A percentile compares a stretch with the other conserved stretches of the same genome.
Conservation (phyloP, 1,140 invertebrate genomes). For the Lethrus apterus region DNA sequence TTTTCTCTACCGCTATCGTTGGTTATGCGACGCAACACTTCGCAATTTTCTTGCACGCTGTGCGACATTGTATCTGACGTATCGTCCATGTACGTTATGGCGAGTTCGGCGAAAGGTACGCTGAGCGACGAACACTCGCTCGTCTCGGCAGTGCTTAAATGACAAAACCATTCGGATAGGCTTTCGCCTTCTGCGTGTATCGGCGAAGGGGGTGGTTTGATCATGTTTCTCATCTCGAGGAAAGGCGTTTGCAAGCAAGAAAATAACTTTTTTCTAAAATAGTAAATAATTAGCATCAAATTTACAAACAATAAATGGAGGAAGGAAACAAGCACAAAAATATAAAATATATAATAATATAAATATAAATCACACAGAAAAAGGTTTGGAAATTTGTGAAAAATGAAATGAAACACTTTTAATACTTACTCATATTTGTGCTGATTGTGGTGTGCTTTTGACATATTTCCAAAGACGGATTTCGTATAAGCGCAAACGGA, state of each 20-base stretch:
- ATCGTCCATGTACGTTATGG: constrained; percentile 40
- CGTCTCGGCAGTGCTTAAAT: constrained; percentile 19
- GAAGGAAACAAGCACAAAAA: too few species aligned
- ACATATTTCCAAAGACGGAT: constrained; percentile 51
- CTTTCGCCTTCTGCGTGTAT: constrained; percentile 36
- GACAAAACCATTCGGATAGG: constrained; percentile 39
- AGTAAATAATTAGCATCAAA: constrained; percentile 13
- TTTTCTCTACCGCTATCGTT: constrained; percentile 19
- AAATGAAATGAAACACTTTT: too few species aligned
- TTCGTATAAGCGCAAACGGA: constrained; percentile 54
- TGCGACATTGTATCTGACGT: constrained; percentile 31
- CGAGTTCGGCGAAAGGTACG: constrained; percentile 37
- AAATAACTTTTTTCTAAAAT: constrained; percentile 49
- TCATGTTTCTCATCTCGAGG: constrained; percentile 48
- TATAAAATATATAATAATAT: too few species aligned
- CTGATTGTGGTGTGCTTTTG: constrained; percentile 29
- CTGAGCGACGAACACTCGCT: constrained; percentile 39
- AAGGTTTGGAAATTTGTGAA: too few species aligned
- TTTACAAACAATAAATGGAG: too few species aligned
- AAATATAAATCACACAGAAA: too few species aligned
- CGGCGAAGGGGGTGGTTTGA: constrained; percentile 43
- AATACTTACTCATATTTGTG: constrained; percentile 45
- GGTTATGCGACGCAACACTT: constrained; percentile 12
- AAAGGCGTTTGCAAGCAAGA: constrained; percentile 53
- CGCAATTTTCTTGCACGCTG: constrained; percentile 18